phyloP scores from a whole-genome alignment of 92 coral and sea anemone species.

The Siderastrea siderea region DNA sequence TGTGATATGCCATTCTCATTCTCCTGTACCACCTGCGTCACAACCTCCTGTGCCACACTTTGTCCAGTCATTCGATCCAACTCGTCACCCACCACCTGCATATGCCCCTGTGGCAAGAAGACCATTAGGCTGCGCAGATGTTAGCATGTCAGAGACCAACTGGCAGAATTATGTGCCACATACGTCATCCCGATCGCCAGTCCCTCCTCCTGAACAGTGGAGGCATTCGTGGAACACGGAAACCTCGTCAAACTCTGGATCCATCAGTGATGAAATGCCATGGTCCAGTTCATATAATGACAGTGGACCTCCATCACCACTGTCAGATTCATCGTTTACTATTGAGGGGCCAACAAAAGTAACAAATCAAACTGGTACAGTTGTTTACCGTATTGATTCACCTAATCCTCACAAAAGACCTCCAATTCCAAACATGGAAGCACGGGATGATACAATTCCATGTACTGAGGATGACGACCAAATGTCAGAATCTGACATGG shows the following conservation, averaged over 20 bases:
- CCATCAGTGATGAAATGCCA: constrained; percentile 94
- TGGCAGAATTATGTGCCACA: constrained; percentile 42
- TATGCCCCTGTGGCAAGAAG: constrained; percentile 82
- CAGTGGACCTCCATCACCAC: constrained; percentile 90
- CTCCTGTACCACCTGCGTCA: constrained; percentile 60
- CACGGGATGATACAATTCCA: constrained; percentile 37
- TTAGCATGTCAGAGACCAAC: constrained; percentile 54
- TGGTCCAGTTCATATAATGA: constrained; percentile 75
- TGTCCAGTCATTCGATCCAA: constrained; percentile 77
- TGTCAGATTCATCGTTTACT: constrained; percentile 78
- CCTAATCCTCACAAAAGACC: constrained; percentile 49
- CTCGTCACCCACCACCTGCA: constrained; percentile 80
- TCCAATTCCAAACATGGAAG: constrained; percentile 52
- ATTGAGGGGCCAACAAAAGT: constrained; percentile 77
- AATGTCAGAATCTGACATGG: constrained; percentile 70
- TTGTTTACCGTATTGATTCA: constrained; percentile 74
- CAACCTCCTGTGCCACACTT: constrained; percentile 73
- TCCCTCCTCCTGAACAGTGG: constrained; percentile 75
- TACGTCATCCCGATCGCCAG: constrained; percentile 69
- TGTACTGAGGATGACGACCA: constrained; percentile 79
- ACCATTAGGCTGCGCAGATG: constrained; percentile 63
- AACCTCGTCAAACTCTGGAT: constrained; percentile 86
- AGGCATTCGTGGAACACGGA: constrained; percentile 92
- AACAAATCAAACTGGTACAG: constrained; percentile 83
- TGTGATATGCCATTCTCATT: constrained; percentile 53